Percentiles rank a stretch among this genome's conserved stretches.
phyloP scores from a whole-genome alignment of 2,113 vertebrate genomes.

The Rhinichthys klamathensis region DNA sequence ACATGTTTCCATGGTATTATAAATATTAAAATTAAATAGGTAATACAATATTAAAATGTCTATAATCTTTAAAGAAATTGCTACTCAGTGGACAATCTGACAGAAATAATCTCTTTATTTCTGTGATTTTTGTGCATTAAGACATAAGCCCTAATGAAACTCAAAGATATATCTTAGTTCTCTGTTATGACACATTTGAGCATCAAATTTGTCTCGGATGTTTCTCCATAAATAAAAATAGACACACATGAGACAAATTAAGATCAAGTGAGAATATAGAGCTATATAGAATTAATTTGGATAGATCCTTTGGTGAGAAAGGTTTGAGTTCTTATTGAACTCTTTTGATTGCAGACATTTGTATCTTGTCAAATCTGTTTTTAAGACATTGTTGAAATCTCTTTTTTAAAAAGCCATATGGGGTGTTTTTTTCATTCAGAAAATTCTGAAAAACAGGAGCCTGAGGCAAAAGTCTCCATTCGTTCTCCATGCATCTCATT shows the following conservation, averaged over 20 bases:
- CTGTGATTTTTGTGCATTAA: not conserved
- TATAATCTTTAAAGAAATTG: not conserved
- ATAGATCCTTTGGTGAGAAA: not conserved
- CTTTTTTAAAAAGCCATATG: not conserved
- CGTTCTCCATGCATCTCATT: not conserved
- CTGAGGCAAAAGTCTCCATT: not conserved
- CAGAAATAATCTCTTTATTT: no score
- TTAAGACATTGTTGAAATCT: not conserved
- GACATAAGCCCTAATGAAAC: no score
- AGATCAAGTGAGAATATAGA: not conserved
- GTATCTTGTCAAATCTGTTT: not conserved
- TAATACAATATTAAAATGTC: not conserved
- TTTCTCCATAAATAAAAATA: not conserved
- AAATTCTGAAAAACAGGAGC: not conserved
- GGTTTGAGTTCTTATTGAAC: not conserved
- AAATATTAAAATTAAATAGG: not conserved
- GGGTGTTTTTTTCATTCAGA: not conserved
- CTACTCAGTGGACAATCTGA: no score
- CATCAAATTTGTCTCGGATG: not conserved
- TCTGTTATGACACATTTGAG: not conserved
- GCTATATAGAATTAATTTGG: not conserved
- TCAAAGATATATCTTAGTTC: not conserved
- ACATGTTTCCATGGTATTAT: not conserved
- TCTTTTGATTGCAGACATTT: not conserved
- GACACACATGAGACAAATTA: not conserved